Base-by-base conservation (phyloP, 2,888 invertebrate genomes). In the Syrista parreyssii region DNA sequence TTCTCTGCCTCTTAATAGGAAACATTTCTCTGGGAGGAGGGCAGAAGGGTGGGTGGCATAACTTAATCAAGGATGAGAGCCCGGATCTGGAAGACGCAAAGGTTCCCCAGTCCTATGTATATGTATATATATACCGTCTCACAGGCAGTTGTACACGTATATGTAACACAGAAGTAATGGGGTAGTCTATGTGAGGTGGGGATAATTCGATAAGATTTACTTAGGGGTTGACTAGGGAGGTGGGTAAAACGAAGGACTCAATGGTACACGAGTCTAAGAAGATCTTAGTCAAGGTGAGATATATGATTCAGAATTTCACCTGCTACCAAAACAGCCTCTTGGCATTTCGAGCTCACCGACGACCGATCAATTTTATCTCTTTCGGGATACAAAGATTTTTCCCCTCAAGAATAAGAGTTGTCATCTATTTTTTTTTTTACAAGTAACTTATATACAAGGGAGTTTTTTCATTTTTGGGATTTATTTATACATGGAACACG, bases 171-270 rank as follows among this genome's bases (percentile, higher is more conserved):
- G 0, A 23, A 23, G 23, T 55, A 55, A 55, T 23, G 23, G 2
- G 2, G 23, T 23, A 23, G 55, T 9, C 55, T 23, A 23, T 23
- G 23, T 23, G 23, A 15, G 33, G 79, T 76, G 79, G 78, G 81
- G 83, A 83, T 88, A 88, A 89, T 88, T 88, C 85, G 87, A 89
- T 88, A 88, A 89, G 89, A 89, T 89, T 90, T 88, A 87, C 85
- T 86, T 80, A 84, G 79, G 83, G 81, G 84, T 83, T 81, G 76
- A 76, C 79, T 83, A 77, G 72, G 81, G 79, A 81, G 81, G 80
- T 68, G 74, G 79, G 77, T 74, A 75, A 77, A 78, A 76, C 80
- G 71, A 68, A 73, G 77, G 71, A 55, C 55, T 55, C 9, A 55
- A 55, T 55, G 23, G 23, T 23, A 55, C 23, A 55, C 55, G 23